A percentile compares a stretch with the other conserved stretches of the same genome.
These are phyloP conservation scores for Callinectes sapidus DNA, from an alignment of 2,888 invertebrate species.

Conservation along the genomic window DNA sequence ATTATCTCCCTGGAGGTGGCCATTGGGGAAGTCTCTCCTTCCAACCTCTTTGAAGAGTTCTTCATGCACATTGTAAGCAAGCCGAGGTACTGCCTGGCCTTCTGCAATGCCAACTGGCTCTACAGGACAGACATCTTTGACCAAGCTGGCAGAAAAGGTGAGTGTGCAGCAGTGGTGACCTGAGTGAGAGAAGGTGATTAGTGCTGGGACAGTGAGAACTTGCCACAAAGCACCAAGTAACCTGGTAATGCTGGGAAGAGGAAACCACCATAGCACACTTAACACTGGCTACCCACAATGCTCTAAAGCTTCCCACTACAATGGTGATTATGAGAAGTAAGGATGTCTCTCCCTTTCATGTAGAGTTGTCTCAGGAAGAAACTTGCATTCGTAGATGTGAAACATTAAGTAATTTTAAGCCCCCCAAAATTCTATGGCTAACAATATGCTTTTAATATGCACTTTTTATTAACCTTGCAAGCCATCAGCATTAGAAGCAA, in stretches of 20 bases:
- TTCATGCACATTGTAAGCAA: conserved; percentile 61
- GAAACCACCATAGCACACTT: too few relatives aligned
- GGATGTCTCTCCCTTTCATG: too few relatives aligned
- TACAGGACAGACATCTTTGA: neutral
- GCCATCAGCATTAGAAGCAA: neutral
- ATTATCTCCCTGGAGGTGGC: conserved; percentile 40
- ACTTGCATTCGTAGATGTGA: too few relatives aligned
- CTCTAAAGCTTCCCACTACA: too few relatives aligned
- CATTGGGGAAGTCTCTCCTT: conserved; percentile 38
- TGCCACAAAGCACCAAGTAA: neutral
- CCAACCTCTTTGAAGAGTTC: conserved; percentile 50
- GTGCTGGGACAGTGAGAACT: neutral
- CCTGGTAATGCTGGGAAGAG: too few relatives aligned
- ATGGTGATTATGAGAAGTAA: too few relatives aligned
- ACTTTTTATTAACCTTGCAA: too few relatives aligned
- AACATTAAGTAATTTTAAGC: too few relatives aligned
- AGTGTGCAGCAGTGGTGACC: neutral
- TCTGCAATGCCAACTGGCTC: conserved; percentile 57
- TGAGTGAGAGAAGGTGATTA: neutral
- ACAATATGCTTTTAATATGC: too few relatives aligned
- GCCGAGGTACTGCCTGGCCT: conserved; percentile 60
- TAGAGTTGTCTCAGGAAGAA: too few relatives aligned
- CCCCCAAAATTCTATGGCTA: too few relatives aligned
- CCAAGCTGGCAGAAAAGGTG: neutral
- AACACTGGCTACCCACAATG: too few relatives aligned